Evolutionary conservation across 2,113 vertebrate genomes (phyloP).

Genomic region (Laterallus jamaicensis): DNA sequence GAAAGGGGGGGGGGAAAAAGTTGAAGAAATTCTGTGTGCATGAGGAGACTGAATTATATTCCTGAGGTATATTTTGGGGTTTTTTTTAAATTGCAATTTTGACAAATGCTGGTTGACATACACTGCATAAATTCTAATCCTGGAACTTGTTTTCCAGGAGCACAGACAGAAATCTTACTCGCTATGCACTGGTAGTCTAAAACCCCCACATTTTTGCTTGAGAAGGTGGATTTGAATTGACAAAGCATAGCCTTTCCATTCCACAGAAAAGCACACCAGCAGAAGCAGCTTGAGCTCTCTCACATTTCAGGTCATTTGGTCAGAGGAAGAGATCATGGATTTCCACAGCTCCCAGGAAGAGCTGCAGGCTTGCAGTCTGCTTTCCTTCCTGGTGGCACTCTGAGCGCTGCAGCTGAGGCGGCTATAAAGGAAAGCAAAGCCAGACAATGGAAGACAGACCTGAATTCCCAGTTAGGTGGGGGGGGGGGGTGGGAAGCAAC

Average conservation of each 20-base stretch:
- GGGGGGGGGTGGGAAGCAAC: accelerated
- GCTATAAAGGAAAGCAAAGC: not conserved
- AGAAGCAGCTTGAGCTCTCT: not conserved
- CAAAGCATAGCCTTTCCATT: not conserved
- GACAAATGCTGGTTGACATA: not conserved
- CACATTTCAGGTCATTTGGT: not conserved
- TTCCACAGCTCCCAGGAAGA: not conserved
- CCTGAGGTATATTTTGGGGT: not conserved
- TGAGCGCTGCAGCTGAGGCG: not conserved
- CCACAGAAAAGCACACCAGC: not conserved
- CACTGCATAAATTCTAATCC: not conserved
- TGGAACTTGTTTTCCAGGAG: not conserved
- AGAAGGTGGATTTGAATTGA: not conserved
- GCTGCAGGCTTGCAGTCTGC: not conserved
- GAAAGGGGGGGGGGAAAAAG: not conserved
- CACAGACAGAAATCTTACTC: not conserved
- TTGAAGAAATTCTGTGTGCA: not conserved
- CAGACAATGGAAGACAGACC: not conserved
- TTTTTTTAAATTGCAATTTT: not conserved
- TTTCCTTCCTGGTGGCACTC: not conserved
- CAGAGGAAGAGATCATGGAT: not conserved
- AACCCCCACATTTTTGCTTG: not conserved
- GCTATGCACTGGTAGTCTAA: not conserved
- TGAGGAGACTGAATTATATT: not conserved
- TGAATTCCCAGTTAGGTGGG: not conserved